A percentile compares a stretch with the other conserved stretches of the same genome.
Conservation (phyloP, 2,888 invertebrate species). For the Acrobasis repandana region DNA sequence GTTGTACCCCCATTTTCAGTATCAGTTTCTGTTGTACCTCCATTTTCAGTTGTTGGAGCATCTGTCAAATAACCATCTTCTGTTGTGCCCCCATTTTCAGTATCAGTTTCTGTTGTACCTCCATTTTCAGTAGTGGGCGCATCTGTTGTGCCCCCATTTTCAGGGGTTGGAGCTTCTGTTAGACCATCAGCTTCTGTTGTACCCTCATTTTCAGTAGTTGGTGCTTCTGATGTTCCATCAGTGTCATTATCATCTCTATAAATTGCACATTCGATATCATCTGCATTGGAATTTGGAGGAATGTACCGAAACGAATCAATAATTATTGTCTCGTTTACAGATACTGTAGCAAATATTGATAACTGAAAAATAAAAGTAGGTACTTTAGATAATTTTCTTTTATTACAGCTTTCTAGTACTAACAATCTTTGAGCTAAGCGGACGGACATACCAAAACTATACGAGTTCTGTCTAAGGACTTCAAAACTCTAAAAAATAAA, state of each 20-base stretch:
- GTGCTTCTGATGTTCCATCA: too few relatives aligned
- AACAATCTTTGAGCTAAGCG: too few relatives aligned
- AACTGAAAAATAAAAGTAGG: background rate
- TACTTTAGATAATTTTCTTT: too few relatives aligned
- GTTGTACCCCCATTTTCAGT: too few relatives aligned
- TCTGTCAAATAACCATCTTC: background rate
- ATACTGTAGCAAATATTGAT: constrained; percentile 3
- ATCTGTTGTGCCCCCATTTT: background rate
- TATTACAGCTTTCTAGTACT: too few relatives aligned
- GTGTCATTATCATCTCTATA: constrained; percentile 1
- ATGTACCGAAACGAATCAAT: constrained; percentile 15
- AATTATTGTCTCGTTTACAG: background rate
- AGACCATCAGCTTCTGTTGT: background rate
- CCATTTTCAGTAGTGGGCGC: background rate
- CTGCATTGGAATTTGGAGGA: constrained; percentile 10
- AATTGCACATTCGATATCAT: constrained; percentile 11
- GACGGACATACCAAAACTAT: too few relatives aligned
- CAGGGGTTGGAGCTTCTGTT: background rate
- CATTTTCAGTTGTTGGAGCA: background rate
- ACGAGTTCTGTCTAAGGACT: too few relatives aligned
- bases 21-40: background rate
- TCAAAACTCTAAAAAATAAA: too few relatives aligned
- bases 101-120: background rate
- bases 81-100: background rate
- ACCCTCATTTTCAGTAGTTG: background rate